Evolutionary conservation across 1,140 invertebrate species (phyloP), one percentile per base, ranked within the genome.

Genomic region (Anoplophora glabripennis): DNA sequence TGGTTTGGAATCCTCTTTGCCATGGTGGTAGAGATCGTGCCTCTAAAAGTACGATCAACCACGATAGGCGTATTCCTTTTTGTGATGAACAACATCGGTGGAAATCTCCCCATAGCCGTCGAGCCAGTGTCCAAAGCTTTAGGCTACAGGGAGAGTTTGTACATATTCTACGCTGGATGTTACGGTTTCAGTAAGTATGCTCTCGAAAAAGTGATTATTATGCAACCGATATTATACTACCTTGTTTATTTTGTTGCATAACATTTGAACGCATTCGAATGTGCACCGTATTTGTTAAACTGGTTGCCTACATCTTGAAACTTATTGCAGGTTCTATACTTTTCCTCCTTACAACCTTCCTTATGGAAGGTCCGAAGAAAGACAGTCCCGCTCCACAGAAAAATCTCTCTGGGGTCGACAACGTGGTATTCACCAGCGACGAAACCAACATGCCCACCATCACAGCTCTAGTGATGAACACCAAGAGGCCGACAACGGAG

Each of bases 1-100:
- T 94, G 91, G 91, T 93, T 94, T 72, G 91, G 91, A 42, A 93
- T 94, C 57, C 84, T 94, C 3, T 93, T 94, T 70, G 90, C 91
- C 11, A 89, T 93, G 64, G 80, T 94, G 3, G 89, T 94, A 1
- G 92, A 93, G 77, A 89, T 94, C 58, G 90, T 93, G 7, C 90
- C 91, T 1, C 57, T 90, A 11, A 83, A 85, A 1, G 82, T 93
- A 7, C 80, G 91, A 36, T 93, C 91, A 9, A 92, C 90, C 4
- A 88, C 89, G 1, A 86, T 94, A 3, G 92, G 90, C 0, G 82
- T 93, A 1, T 94, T 93, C 68, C 78, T 94, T 2, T 94, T 94
- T 73, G 87, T 93, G 0, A 93, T 94, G 89, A 94, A 94, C 76
- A 94, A 93, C 74, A 84, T 93, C 56, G 92, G 91, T n/a, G 92